Conservation (phyloP, 2,888 invertebrate genomes). For the Alloscopus bannaensis region DNA sequence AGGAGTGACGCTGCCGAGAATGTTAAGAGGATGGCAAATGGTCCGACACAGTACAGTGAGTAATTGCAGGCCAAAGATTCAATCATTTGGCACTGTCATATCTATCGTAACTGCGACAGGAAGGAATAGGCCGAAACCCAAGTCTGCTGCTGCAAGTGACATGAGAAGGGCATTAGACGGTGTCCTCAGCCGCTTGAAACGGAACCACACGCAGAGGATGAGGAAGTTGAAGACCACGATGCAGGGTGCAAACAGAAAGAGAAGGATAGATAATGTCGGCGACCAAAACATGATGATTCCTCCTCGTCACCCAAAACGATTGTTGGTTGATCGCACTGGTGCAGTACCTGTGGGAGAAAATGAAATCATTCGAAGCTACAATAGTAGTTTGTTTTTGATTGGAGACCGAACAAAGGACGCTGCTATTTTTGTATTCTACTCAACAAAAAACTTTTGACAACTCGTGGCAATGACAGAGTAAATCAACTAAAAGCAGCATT, state of each 20-base stretch:
- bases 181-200: slow-evolving; percentile 80
- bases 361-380: too few species aligned
- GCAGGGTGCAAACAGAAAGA: slow-evolving; percentile 76
- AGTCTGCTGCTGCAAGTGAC: slow-evolving; percentile 80
- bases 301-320: background rate
- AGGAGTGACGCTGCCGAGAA: slow-evolving; percentile 80
- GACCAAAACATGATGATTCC: slow-evolving; percentile 64
- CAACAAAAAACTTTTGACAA: too few species aligned
- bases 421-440: too few species aligned
- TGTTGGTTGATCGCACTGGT: too few species aligned
- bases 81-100: slow-evolving; percentile 75
- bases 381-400: too few species aligned
- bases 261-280: slow-evolving; percentile 63
- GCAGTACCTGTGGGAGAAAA: too few species aligned
- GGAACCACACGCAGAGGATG: slow-evolving; percentile 79
- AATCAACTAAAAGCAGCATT: too few species aligned
- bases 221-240: slow-evolving; percentile 80
- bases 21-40: slow-evolving; percentile 79
- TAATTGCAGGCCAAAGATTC: slow-evolving; percentile 59
- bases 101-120: slow-evolving; percentile 80
- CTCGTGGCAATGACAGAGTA: too few species aligned
- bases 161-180: slow-evolving; percentile 81
- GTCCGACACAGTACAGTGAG: slow-evolving; percentile 78
- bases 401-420: too few species aligned
- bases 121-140: slow-evolving; percentile 80